phyloP scores from a whole-genome alignment of 2,888 invertebrate species.

The Clitarchus hookeri region DNA sequence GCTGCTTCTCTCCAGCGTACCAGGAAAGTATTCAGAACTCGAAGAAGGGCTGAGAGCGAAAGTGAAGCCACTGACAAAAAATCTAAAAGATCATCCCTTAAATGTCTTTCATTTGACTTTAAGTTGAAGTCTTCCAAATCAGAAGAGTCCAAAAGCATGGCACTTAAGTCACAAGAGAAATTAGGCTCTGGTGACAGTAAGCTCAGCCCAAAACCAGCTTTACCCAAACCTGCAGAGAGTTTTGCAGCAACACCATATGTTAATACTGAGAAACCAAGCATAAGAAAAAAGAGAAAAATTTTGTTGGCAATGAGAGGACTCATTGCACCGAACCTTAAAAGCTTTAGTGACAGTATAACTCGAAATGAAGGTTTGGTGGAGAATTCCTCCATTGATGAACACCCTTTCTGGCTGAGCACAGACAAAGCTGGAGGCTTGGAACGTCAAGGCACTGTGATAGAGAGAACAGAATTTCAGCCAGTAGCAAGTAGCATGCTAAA shows the following conservation, averaged over 20 bases:
- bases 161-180: constrained; percentile 23
- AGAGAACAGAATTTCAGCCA: constrained; percentile 28
- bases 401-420: constrained; percentile 37
- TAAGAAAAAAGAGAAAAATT: constrained; percentile 46
- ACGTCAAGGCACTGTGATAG: constrained; percentile 40
- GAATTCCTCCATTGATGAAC: constrained; percentile 39
- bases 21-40: constrained; percentile 26
- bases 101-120: constrained; percentile 29
- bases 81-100: constrained; percentile 3
- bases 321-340: constrained; percentile 28
- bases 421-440: constrained; percentile 34
- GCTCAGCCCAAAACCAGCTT: not conserved
- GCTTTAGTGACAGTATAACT: constrained; percentile 30
- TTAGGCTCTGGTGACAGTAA: not conserved
- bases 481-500: not conserved
- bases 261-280: constrained; percentile 41
- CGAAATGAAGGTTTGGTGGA: constrained; percentile 32
- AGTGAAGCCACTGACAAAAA: constrained; percentile 32
- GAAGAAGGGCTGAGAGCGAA: constrained; percentile 40
- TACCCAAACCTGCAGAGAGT: not conserved
- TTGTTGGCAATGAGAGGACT: constrained; percentile 44
- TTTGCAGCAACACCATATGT: not conserved
- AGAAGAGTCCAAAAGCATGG: constrained; percentile 16
- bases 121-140: constrained; percentile 20
- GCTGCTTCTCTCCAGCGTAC: constrained; percentile 32